Base-by-base conservation (phyloP, 1,140 invertebrate genomes). In the Goniozus legneri region DNA sequence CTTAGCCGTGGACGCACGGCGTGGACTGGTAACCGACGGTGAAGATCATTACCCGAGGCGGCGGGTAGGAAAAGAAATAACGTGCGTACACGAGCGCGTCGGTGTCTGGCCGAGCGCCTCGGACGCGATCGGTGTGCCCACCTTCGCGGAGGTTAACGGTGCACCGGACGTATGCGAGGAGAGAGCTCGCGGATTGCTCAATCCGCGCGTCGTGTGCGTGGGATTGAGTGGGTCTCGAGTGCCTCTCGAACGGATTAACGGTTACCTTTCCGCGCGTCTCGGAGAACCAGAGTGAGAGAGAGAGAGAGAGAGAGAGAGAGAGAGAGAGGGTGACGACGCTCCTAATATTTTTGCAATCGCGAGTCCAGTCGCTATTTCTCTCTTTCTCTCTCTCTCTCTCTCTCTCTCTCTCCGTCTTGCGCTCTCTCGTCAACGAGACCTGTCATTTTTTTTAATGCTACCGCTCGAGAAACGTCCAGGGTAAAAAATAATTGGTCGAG, bases 111-210 rank as follows among this genome's bases (percentile, higher is more conserved):
- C n/a, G n/a, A n/a, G n/a, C n/a, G n/a, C n/a, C n/a, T n/a, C n/a
- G n/a, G n/a, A n/a, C 13, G 32, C 32, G 13, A 42, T 44, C 24
- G 41, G 44, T 44, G 19, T 21, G 21, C n/a, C 24, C 44, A 43
- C 20, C 38, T 50, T 39, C 18, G 42, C 43, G 50, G n/a, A 55
- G 54, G 51, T 61, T 65, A 65, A 65, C 56, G 61, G 63, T 56
- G 52, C 51, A 62, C 47, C 52, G 54, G 61, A 43, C 52, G 54
- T 52, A 43, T n/a, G n/a, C n/a, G n/a, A n/a, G n/a, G n/a, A n/a
- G n/a, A n/a, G n/a, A n/a, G n/a, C n/a, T n/a, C n/a, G n/a, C n/a
- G n/a, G 58, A 69, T 69, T 61, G 54, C 54, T 66, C 59, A 65
- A 71, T 65, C 44, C 20, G 47, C 41, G 24, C 44, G 40, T 53